Evolutionary conservation across 2,888 invertebrate genomes (phyloP), one percentile per base, ranked within the genome.

Genomic region (Geotrupes spiniger): DNA sequence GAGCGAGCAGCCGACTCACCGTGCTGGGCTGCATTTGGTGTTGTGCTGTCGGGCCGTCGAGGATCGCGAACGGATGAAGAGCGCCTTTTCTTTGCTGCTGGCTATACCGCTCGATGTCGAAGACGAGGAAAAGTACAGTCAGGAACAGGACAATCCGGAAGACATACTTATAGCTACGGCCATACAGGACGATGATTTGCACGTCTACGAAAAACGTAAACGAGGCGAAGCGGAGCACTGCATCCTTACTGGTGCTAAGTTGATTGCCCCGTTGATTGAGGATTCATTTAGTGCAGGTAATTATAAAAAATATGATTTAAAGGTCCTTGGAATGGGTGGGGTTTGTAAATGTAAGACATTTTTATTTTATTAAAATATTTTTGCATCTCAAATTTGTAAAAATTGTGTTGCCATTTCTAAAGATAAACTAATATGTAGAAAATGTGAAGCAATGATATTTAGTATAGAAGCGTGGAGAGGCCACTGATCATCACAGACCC

Each of bases 1-100:
- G 92, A 89, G 92, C 43, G 97, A 98, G 71, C 87, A 90, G 60
- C 88, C 95, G 0, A 92, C 92, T 68, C 74, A 74, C 50, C 60
- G 67, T 63, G 74, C 79, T 67, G 93, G 95, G 33, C 79, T 99
- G 56, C 95, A 98, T 71, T 78, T 96, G 45, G 85, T 97, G 47
- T 72, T 92, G 16, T 92, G 92, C 64, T 89, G 91, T 59, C 89
- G 89, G 67, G 90, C 92, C n/a, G 75, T 92, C 54, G 91, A 89
- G 26, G 95, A 96, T 74, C 82, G 86, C 6, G 95, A 97, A 50
- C 92, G 92, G 65, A 96, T 98, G 80, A 91, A 92, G 72, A 85
- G 87, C 51, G 88, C 92, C 0, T 99, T 99, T 74, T 85, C 89
- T 57, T 85, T 91, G 55, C 77, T 99, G 64, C 78, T 98, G 25